Evolutionary conservation across 2,797 vertebrate species (phyloP).

Genomic region (Telmatherina bonti): DNA sequence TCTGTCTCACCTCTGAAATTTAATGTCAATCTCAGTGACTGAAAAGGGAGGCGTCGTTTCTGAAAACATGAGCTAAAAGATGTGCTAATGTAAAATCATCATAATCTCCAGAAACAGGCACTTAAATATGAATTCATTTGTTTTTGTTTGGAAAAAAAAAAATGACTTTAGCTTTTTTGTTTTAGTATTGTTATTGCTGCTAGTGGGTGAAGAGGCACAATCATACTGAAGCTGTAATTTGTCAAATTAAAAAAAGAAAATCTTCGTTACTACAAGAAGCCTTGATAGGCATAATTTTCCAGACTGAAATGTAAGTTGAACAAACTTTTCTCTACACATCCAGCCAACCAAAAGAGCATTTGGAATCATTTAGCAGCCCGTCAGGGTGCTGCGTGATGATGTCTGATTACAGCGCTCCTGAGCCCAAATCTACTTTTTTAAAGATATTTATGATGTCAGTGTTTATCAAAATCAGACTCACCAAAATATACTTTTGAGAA

Average conservation of each 20-base stretch:
- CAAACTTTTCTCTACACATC: conserved; percentile 24
- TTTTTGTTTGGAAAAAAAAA: background rate
- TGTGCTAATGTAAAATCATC: background rate
- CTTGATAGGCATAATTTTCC: conserved; percentile 20
- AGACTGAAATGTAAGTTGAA: conserved; percentile 27
- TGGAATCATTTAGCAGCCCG: no score
- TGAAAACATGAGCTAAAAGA: background rate
- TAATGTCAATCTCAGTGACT: background rate
- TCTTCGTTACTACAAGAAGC: conserved; percentile 31
- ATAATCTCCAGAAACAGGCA: background rate
- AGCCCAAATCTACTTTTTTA: conserved; percentile 42
- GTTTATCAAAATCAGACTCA: conserved; percentile 22
- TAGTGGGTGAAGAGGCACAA: background rate
- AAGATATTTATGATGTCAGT: conserved; percentile 38
- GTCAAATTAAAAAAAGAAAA: conserved; percentile 10
- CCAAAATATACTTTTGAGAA: conserved; percentile 21
- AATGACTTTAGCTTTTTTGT: no score
- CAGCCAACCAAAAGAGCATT: no score
- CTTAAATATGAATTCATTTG: background rate
- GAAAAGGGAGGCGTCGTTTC: background rate
- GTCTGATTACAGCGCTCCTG: conserved; percentile 25
- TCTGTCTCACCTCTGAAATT: conserved; percentile 10
- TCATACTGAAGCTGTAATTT: background rate
- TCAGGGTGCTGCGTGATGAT: conserved; percentile 20
- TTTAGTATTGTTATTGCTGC: background rate